These are phyloP conservation scores for Chaetodon trifascialis DNA, from an alignment of 2,113 vertebrate species.

Conservation along the genomic window DNA sequence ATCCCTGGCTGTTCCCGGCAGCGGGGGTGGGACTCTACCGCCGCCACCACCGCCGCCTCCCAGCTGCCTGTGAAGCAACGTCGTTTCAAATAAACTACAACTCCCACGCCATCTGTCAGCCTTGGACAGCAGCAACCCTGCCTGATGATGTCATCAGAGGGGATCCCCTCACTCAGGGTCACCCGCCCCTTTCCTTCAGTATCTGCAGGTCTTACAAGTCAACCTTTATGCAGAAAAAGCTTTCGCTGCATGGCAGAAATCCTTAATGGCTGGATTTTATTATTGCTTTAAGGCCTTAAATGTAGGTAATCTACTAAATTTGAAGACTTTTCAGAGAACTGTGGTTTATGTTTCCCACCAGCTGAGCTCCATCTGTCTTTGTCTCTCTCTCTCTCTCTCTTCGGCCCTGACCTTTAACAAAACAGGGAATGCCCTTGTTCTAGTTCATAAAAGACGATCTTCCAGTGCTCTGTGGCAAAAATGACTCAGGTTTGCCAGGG, in stretches of 20 bases:
- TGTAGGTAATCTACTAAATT: neutral
- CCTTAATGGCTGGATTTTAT: neutral
- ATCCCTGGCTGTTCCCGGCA: constrained; percentile 60
- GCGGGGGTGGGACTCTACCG: constrained; percentile 47
- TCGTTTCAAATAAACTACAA: constrained; percentile 47
- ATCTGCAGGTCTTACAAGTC: neutral
- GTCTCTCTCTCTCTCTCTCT: neutral
- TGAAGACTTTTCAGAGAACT: neutral
- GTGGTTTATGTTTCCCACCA: constrained; percentile 2
- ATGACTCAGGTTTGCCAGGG: constrained; percentile 24
- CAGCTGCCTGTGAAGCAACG: constrained; percentile 33
- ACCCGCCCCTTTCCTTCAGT: neutral
- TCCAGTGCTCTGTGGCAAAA: constrained; percentile 31
- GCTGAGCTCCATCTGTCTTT: constrained; percentile 2
- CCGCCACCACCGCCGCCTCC: constrained; percentile 16
- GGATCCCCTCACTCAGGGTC: constrained; percentile 50
- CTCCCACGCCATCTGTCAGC: constrained; percentile 49
- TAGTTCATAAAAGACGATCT: constrained; percentile 46
- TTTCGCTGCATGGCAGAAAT: neutral
- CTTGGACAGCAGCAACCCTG: neutral
- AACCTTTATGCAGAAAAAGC: neutral
- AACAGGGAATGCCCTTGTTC: constrained; percentile 48
- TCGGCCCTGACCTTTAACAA: constrained; percentile 33
- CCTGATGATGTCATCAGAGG: constrained; percentile 60
- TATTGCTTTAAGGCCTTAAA: neutral